phyloP scores from a whole-genome alignment of 2,888 invertebrate species.

The Acanthococcus lagerstroemiae region DNA sequence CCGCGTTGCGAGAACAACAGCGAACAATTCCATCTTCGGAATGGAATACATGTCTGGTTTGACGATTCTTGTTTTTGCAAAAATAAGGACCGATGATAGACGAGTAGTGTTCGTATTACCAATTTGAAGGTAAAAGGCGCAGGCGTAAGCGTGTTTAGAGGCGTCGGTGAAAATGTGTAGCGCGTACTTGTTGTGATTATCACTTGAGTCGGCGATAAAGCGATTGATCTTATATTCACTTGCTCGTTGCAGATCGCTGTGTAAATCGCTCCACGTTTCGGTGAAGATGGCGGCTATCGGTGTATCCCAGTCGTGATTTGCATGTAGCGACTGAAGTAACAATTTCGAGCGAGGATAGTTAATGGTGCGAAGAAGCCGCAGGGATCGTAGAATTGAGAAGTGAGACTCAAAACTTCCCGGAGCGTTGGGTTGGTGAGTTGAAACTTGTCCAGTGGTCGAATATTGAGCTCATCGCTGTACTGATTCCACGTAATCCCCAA shows the following conservation, averaged over 20 bases:
- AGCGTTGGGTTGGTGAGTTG: neutral
- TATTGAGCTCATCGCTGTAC: neutral
- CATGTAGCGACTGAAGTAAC: neutral
- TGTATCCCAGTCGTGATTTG: neutral
- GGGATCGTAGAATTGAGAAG: neutral
- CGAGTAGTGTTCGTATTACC: neutral
- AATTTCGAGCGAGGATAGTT: neutral
- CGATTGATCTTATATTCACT: neutral
- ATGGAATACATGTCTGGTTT: neutral
- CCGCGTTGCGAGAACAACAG: neutral
- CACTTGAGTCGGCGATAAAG: neutral
- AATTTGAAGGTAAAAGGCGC: neutral
- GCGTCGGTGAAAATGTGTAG: neutral
- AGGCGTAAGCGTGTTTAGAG: neutral
- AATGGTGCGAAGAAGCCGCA: neutral
- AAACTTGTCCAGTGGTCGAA: neutral
- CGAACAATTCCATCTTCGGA: neutral
- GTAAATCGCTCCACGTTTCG: neutral
- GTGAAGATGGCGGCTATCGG: neutral
- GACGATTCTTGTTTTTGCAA: neutral
- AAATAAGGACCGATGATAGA: neutral
- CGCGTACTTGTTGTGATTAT: neutral
- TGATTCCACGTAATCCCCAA: neutral
- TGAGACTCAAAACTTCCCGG: neutral
- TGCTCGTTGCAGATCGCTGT: neutral